phyloP scores from a whole-genome alignment of 2,888 invertebrate species.

The Myopa tessellatipennis region DNA sequence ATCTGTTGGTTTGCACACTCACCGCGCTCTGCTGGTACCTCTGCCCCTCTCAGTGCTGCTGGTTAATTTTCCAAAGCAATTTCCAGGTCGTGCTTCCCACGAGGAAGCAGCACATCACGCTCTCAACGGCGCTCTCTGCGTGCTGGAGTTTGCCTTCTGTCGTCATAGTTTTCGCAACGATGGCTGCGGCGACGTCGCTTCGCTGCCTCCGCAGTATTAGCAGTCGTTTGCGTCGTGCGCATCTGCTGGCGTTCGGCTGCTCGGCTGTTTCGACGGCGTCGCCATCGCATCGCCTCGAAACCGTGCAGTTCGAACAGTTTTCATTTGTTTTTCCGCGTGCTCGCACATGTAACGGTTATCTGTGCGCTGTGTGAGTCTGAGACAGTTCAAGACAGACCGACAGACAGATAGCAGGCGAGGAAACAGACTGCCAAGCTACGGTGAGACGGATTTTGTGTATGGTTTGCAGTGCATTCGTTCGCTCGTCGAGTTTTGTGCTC shows the following conservation, averaged over 20 bases:
- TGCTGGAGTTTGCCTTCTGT: background rate
- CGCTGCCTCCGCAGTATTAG: constrained; percentile 13
- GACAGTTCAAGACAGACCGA: constrained; percentile 41
- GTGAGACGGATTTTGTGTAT: constrained; percentile 20
- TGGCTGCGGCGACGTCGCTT: background rate
- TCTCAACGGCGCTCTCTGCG: background rate
- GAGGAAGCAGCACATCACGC: constrained; percentile 22
- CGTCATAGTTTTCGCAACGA: constrained; percentile 26
- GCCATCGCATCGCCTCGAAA: constrained; percentile 44
- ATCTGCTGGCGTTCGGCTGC: constrained; percentile 11
- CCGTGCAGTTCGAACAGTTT: constrained; percentile 64
- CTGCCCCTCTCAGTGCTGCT: background rate
- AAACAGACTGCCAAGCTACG: constrained; percentile 25
- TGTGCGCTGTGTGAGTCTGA: constrained; percentile 37
- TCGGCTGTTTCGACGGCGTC: constrained; percentile 32
- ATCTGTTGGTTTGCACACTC: background rate
- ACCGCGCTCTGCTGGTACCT: background rate
- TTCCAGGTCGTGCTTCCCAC: constrained; percentile 26
- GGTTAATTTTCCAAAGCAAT: background rate
- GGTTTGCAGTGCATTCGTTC: constrained; percentile 21
- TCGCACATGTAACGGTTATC: constrained; percentile 61
- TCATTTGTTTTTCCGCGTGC: constrained; percentile 70
- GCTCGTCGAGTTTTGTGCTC: constrained; percentile 14
- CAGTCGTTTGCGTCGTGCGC: constrained; percentile 41
- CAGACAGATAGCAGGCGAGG: constrained; percentile 22